phyloP scores from a whole-genome alignment of 2,113 vertebrate species.

The Monarcha castaneiventris region DNA sequence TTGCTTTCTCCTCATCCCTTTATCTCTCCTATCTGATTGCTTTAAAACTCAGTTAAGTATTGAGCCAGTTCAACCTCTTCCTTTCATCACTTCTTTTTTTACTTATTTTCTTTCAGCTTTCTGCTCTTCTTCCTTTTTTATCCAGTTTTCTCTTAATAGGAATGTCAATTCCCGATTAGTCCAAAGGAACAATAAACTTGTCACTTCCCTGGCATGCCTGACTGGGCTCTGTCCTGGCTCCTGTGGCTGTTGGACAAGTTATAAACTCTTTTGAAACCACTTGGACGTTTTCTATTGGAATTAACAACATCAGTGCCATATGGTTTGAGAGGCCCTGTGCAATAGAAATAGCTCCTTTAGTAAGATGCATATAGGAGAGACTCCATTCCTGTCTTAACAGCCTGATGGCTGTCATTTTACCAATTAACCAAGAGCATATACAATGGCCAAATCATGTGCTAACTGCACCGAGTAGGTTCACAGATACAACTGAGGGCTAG shows the following conservation, averaged over 20 bases:
- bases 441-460: fast-evolving
- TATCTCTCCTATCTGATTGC: background rate
- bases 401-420: background rate
- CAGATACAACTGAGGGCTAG: background rate
- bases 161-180: background rate
- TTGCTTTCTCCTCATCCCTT: background rate
- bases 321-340: background rate
- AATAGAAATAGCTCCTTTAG: background rate
- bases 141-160: background rate
- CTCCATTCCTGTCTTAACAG: background rate
- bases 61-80: background rate
- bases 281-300: background rate
- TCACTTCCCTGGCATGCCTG: background rate
- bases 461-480: background rate
- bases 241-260: background rate
- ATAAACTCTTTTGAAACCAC: background rate
- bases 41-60: background rate
- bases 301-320: background rate
- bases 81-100: background rate
- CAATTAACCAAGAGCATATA: background rate
- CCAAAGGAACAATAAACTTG: background rate
- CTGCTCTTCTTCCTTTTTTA: background rate
- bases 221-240: background rate
- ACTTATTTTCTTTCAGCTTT: background rate
- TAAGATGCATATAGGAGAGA: background rate